Evolutionary conservation across 2,888 invertebrate species (phyloP).

Genomic region (Chaitophorus viminalis): DNA sequence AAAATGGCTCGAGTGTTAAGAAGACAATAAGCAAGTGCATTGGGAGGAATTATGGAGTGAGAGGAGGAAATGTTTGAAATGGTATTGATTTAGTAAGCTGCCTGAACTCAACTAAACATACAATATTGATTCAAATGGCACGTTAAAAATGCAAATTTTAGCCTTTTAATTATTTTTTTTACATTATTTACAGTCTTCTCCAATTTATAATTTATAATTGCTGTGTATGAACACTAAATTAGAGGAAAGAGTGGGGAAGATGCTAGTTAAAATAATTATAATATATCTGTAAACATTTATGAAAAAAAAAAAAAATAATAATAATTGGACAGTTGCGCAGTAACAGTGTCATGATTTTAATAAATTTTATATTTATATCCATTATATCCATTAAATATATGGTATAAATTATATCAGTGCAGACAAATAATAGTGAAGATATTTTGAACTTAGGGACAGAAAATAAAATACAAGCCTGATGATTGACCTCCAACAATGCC

Average conservation of each 20-base stretch:
- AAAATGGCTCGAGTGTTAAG: slow-evolving; percentile 27
- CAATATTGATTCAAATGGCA: slow-evolving; percentile 52
- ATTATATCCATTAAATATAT: neutral
- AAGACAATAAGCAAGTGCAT: slow-evolving; percentile 52
- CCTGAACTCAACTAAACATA: slow-evolving; percentile 46
- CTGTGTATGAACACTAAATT: slow-evolving; percentile 42
- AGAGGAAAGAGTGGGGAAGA: slow-evolving; percentile 41
- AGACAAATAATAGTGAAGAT: slow-evolving; percentile 42
- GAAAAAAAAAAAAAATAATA: slow-evolving; percentile 31
- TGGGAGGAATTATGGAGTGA: slow-evolving; percentile 15
- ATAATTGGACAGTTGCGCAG: slow-evolving; percentile 16
- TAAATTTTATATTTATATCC: neutral
- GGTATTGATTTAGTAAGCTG: slow-evolving; percentile 25
- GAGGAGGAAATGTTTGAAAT: slow-evolving; percentile 13
- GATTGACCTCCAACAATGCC: slow-evolving; percentile 46
- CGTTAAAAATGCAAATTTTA: slow-evolving; percentile 53
- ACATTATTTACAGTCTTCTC: slow-evolving; percentile 61
- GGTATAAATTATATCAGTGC: slow-evolving; percentile 43
- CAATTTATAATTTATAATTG: slow-evolving; percentile 26
- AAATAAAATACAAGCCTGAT: slow-evolving; percentile 49
- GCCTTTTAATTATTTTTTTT: slow-evolving; percentile 52
- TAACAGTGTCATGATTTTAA: slow-evolving; percentile 41
- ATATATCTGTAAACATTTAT: neutral
- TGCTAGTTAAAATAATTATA: slow-evolving; percentile 33
- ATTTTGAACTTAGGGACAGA: slow-evolving; percentile 53